Conservation (phyloP, 2,113 vertebrate genomes). For the Xenus cinereus region DNA sequence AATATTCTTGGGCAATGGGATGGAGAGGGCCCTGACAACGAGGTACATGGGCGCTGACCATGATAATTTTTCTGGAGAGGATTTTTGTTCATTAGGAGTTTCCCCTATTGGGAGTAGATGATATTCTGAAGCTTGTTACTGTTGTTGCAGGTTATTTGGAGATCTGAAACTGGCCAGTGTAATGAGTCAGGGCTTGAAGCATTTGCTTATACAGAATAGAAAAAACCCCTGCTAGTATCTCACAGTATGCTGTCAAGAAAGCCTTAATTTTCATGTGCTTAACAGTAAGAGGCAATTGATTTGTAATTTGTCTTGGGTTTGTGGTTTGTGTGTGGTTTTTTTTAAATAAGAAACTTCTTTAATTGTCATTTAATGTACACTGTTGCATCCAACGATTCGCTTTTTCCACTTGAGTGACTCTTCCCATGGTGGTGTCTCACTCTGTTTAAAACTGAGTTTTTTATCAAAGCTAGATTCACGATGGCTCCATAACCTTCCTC, state of each 20-base stretch:
- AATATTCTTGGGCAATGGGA: not conserved
- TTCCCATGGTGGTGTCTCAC: not conserved
- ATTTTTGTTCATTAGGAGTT: not conserved
- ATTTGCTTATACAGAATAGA: not conserved
- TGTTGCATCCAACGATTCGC: not conserved
- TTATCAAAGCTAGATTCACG: not conserved
- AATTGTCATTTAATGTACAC: not conserved
- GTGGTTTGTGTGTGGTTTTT: not conserved
- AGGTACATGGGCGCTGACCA: not conserved
- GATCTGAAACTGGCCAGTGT: not conserved
- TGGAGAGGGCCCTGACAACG: not conserved
- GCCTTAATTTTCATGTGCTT: constrained; percentile 1
- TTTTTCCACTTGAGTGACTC: not conserved
- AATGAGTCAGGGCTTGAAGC: not conserved
- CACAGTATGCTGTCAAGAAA: not conserved
- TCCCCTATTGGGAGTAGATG: not conserved
- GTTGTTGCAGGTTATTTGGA: not conserved
- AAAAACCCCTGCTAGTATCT: not conserved
- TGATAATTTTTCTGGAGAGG: not conserved
- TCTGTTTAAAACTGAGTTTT: not conserved
- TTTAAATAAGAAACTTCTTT: not conserved
- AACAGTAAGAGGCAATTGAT: not conserved
- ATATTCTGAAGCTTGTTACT: not conserved
- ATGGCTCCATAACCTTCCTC: not conserved
- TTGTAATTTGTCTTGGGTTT: not conserved